Percentiles rank a stretch among this genome's conserved stretches.
These are phyloP conservation scores for Gymnopithys bicolor DNA, from an alignment of 2,797 vertebrate species.

Conservation along the genomic window DNA sequence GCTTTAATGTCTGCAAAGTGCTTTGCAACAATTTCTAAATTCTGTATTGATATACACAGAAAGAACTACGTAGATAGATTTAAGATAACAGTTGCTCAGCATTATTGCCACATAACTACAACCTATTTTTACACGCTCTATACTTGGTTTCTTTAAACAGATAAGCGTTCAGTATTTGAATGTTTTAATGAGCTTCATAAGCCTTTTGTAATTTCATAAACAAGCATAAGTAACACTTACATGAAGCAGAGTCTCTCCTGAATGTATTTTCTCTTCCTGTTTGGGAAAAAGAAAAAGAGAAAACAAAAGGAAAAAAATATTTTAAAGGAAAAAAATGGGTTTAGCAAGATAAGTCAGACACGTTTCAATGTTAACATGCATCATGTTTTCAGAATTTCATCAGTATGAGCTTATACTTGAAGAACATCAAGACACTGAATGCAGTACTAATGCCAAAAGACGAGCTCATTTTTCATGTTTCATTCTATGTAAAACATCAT, in stretches of 20 bases:
- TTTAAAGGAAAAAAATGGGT: slow-evolving; percentile 27
- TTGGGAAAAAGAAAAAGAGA: background rate
- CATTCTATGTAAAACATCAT: background rate
- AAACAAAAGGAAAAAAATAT: slow-evolving; percentile 27
- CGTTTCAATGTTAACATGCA: background rate
- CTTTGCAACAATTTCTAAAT: slow-evolving; percentile 14
- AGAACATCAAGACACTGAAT: background rate
- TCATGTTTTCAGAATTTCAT: background rate
- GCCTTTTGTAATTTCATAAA: slow-evolving; percentile 59
- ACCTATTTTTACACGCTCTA: slow-evolving; percentile 27
- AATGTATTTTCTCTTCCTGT: slow-evolving; percentile 69
- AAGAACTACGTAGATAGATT: slow-evolving; percentile 9
- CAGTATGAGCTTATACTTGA: background rate
- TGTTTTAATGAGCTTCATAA: slow-evolving; percentile 16
- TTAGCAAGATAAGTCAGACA: background rate
- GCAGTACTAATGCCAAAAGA: background rate
- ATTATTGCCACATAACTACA: slow-evolving; percentile 22
- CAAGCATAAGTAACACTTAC: slow-evolving; percentile 74
- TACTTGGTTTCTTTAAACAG: slow-evolving; percentile 47
- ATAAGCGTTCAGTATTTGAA: slow-evolving; percentile 32
- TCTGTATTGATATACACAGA: slow-evolving; percentile 15
- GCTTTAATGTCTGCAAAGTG: slow-evolving; percentile 26
- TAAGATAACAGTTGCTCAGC: slow-evolving; percentile 21
- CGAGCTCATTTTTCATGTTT: background rate
- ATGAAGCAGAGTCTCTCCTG: slow-evolving; percentile 71